Conservation (phyloP, 2,113 vertebrate genomes). For the Nanger granti region DNA sequence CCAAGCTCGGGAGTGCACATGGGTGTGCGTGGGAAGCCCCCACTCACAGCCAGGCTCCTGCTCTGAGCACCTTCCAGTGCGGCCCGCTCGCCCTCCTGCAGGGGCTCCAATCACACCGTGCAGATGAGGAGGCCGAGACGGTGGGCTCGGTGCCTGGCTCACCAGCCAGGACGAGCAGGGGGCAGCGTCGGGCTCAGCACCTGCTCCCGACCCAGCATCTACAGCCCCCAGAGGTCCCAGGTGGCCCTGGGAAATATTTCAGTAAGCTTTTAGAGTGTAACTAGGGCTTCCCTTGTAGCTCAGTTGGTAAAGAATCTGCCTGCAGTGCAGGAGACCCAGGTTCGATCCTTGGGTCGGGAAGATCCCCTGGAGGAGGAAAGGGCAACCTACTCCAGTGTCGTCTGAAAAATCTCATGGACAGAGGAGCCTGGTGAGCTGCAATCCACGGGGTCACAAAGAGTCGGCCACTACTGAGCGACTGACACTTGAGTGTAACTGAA, state of each 20-base stretch:
- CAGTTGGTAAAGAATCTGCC: neutral
- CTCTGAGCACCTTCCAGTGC: neutral
- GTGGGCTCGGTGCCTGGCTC: no score
- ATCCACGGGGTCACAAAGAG: neutral
- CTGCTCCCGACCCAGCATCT: neutral
- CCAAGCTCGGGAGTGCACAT: neutral
- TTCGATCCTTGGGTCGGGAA: rapidly evolving
- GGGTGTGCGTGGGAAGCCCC: neutral
- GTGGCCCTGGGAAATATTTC: neutral
- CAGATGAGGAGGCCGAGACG: neutral
- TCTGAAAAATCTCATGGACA: neutral
- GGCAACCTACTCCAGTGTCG: neutral
- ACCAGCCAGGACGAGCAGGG: neutral
- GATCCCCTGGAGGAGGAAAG: neutral
- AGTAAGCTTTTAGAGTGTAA: neutral
- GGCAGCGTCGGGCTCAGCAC: rapidly evolving
- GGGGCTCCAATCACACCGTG: rapidly evolving
- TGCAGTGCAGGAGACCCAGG: neutral
- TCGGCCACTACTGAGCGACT: rapidly evolving
- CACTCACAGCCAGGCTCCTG: neutral
- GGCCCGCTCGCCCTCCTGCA: rapidly evolving
- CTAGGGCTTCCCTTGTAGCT: neutral
- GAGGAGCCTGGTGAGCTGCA: neutral
- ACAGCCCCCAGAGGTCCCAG: no score
- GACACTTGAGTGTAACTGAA: neutral